phyloP scores from a whole-genome alignment of 2,113 vertebrate species.

The Columbina picui region DNA sequence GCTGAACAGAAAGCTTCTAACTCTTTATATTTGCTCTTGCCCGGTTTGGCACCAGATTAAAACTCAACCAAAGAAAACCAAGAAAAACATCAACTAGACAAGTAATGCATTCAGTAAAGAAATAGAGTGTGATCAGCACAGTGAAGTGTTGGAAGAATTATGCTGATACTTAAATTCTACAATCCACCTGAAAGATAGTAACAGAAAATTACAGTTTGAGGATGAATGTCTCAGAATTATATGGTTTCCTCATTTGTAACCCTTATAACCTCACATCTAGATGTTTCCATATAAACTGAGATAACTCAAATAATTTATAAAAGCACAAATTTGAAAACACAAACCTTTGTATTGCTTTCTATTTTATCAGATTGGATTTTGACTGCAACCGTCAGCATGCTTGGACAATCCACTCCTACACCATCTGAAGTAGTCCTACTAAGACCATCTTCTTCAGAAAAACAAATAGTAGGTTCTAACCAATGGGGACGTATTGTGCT shows the following conservation, averaged over 20 bases:
- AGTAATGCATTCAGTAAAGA: background rate
- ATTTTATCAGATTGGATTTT: constrained; percentile 90
- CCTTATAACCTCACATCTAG: background rate
- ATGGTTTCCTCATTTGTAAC: background rate
- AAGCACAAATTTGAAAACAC: background rate
- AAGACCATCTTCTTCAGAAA: constrained; percentile 84
- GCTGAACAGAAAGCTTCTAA: background rate
- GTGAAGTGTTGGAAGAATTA: background rate
- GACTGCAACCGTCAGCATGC: constrained; percentile 93
- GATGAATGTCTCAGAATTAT: background rate
- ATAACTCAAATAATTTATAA: background rate
- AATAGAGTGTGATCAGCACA: background rate
- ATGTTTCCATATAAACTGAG: background rate
- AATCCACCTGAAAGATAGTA: background rate
- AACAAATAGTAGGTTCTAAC: constrained; percentile 93
- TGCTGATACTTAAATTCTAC: background rate
- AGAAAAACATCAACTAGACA: background rate
- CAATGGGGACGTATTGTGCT: constrained; percentile 88
- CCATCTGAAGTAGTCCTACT: constrained; percentile 82
- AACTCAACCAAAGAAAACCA: background rate
- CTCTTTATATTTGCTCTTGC: background rate
- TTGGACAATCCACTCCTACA: constrained; percentile 84
- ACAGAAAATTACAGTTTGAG: background rate
- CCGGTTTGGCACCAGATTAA: background rate
- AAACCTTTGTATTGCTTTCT: constrained; percentile 92